These are phyloP conservation scores for Anseranas semipalmata DNA, from an alignment of 2,113 vertebrate genomes.

Conservation along the genomic window DNA sequence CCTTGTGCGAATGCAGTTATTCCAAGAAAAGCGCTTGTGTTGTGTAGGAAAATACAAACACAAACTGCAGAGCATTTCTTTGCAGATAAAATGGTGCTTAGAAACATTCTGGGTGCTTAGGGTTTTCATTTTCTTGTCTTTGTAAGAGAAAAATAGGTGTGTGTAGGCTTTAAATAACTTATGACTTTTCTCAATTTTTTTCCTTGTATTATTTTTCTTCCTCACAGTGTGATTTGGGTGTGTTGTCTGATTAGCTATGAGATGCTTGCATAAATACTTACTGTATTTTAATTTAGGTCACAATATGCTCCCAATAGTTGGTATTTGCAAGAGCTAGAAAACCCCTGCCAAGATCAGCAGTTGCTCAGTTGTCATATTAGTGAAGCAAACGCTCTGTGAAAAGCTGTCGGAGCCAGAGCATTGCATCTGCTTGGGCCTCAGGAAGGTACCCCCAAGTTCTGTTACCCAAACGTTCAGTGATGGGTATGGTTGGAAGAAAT, in stretches of 20 bases:
- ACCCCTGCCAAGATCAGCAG: neutral
- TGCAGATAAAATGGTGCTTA: neutral
- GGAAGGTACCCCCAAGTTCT: neutral
- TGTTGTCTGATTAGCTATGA: neutral
- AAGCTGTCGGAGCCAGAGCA: neutral
- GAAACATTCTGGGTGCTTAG: neutral
- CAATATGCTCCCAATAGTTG: neutral
- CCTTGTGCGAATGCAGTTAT: neutral
- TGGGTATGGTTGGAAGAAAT: neutral
- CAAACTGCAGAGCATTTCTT: neutral
- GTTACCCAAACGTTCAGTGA: neutral
- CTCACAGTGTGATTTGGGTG: fast-evolving
- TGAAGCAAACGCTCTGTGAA: no score
- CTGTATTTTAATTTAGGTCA: neutral
- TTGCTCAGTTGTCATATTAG: neutral
- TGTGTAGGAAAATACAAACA: neutral
- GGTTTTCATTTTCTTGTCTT: neutral
- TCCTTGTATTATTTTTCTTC: fast-evolving
- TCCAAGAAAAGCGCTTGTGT: neutral
- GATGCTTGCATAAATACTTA: neutral
- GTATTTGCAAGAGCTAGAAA: neutral
- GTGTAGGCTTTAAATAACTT: neutral
- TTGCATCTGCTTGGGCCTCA: neutral
- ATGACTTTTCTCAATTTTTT: fast-evolving
- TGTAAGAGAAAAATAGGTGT: neutral